Percentiles rank a stretch among this genome's conserved stretches.
These are phyloP conservation scores for Drosophila flavopinicola DNA, from an alignment of 2,888 invertebrate genomes.

Conservation along the genomic window DNA sequence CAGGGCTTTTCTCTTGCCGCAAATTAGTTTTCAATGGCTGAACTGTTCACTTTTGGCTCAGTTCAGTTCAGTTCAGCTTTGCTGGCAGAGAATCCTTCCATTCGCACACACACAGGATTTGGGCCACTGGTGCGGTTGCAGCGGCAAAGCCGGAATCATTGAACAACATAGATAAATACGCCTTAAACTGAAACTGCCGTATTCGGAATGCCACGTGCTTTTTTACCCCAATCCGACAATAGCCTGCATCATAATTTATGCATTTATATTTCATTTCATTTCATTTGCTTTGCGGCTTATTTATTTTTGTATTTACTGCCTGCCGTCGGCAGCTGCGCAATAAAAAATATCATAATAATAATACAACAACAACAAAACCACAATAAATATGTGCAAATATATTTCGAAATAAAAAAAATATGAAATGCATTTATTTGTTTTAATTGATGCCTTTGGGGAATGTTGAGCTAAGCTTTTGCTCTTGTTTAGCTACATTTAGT, in stretches of 20 bases:
- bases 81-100: too few relatives aligned
- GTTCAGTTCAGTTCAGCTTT: too few relatives aligned
- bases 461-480: too few relatives aligned
- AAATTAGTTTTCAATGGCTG: slow-evolving; percentile 66
- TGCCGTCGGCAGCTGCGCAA: slow-evolving; percentile 56
- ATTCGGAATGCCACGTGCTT: slow-evolving; percentile 4
- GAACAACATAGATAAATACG: slow-evolving; percentile 55
- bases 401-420: slow-evolving; percentile 7
- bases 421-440: slow-evolving; percentile 12
- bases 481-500: too few relatives aligned
- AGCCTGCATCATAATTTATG: slow-evolving; percentile 46
- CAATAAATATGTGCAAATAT: slow-evolving; percentile 36
- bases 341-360: slow-evolving; percentile 28
- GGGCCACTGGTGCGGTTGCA: slow-evolving; percentile 14
- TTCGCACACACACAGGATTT: slow-evolving; percentile 1
- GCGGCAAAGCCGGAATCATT: slow-evolving; percentile 21
- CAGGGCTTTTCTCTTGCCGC: slow-evolving; percentile 38
- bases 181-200: slow-evolving; percentile 28
- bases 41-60: slow-evolving; percentile 14
- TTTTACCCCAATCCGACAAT: slow-evolving; percentile 5
- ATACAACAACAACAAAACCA: slow-evolving; percentile 23
- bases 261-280: slow-evolving; percentile 34
- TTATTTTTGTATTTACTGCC: slow-evolving; percentile 63
- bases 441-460: slow-evolving; percentile 11
- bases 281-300: slow-evolving; percentile 52